Evolutionary conservation across 2,888 invertebrate species (phyloP).

Genomic region (Drosophila algonquin): DNA sequence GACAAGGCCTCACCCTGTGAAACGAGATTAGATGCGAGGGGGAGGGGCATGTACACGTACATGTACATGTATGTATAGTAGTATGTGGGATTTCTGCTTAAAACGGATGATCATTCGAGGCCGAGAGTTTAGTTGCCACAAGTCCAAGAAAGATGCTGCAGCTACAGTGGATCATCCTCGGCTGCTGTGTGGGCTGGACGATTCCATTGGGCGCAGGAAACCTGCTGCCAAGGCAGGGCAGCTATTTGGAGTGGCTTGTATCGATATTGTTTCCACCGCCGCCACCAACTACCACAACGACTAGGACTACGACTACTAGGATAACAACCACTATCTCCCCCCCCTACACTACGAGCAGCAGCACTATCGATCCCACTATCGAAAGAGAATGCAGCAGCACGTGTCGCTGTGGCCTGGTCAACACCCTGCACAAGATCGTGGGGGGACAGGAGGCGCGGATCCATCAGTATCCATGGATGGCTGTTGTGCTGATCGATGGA

Average conservation of each 20-base stretch:
- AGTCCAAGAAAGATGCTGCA: conserved; percentile 58
- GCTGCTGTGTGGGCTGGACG: neutral
- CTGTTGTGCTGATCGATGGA: conserved; percentile 84
- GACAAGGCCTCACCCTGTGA: conserved; percentile 33
- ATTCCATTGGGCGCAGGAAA: neutral
- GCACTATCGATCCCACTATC: conserved; percentile 3
- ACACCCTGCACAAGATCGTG: conserved; percentile 88
- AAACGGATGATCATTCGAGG: conserved; percentile 27
- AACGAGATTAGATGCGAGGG: conserved; percentile 12
- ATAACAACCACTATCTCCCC: neutral
- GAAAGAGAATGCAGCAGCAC: conserved; percentile 42
- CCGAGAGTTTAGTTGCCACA: conserved; percentile 28
- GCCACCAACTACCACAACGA: neutral
- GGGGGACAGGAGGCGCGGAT: conserved; percentile 90
- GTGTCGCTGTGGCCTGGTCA: conserved; percentile 88
- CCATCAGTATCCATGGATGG: conserved; percentile 89
- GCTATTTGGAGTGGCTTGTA: conserved; percentile 66
- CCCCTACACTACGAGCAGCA: neutral
- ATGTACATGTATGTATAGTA: neutral
- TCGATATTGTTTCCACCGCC: conserved; percentile 49
- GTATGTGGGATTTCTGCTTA: conserved; percentile 44
- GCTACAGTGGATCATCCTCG: conserved; percentile 36
- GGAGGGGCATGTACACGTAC: neutral
- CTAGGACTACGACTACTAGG: neutral
- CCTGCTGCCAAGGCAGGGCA: conserved; percentile 8